Conservation (phyloP, 2,797 vertebrate species). For the Otolemur crassicaudatus region DNA sequence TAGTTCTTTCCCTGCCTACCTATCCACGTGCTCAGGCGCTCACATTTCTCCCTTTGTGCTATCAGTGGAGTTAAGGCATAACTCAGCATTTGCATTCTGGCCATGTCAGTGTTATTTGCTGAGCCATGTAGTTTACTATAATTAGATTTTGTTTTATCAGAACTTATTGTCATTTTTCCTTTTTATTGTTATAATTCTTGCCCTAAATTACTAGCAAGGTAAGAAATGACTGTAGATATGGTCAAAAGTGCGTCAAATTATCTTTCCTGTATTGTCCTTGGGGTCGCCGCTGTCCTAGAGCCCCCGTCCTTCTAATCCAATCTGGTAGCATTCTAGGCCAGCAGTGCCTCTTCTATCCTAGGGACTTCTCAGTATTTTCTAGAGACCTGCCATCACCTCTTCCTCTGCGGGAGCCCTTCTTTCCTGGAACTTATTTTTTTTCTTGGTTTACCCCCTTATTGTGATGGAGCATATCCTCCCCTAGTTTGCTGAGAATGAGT, state of each 20-base stretch:
- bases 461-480: background rate
- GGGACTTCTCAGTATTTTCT: too few species aligned
- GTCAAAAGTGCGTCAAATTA: background rate
- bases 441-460: background rate
- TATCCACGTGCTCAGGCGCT: background rate
- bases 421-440: background rate
- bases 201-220: background rate
- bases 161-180: background rate
- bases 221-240: background rate
- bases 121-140: background rate
- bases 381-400: background rate
- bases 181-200: background rate
- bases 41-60: background rate
- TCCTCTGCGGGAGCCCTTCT: background rate
- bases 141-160: background rate
- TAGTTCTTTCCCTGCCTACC: background rate
- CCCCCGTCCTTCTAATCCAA: background rate
- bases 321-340: background rate
- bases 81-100: background rate
- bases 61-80: background rate
- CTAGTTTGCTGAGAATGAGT: background rate
- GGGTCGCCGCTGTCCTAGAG: too few species aligned
- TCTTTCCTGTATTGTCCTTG: background rate
- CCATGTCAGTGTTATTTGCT: background rate
- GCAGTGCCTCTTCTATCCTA: fast-evolving